Conservation (phyloP, 2,888 invertebrate species). For the Drosophila percnosoma region DNA sequence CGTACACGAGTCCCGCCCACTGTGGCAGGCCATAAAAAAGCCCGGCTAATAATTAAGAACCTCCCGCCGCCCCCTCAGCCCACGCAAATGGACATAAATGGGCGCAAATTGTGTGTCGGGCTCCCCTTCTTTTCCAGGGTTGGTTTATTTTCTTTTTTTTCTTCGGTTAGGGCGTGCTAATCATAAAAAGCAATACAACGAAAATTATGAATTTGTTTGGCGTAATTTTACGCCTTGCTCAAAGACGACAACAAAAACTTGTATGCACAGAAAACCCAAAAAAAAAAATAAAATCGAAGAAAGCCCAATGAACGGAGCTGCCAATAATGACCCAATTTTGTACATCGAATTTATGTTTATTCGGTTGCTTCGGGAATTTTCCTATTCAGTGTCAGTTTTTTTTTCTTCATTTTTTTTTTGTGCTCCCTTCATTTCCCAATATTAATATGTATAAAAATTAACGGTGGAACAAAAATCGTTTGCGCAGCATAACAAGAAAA, state of each 20-base stretch:
- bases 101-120: conserved; percentile 67
- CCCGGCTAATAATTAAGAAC: conserved; percentile 75
- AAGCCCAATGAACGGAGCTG: conserved; percentile 61
- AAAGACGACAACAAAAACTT: conserved; percentile 23
- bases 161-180: conserved; percentile 71
- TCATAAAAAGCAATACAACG: conserved; percentile 76
- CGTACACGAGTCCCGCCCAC: conserved; percentile 48
- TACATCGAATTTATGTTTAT: conserved; percentile 79
- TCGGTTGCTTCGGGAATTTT: conserved; percentile 48
- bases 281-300: conserved; percentile 26
- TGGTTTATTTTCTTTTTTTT: conserved; percentile 1
- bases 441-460: conserved; percentile 80
- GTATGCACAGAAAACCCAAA: background rate
- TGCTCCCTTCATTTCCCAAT: conserved; percentile 55
- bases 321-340: conserved; percentile 81
- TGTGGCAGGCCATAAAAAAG: conserved; percentile 70
- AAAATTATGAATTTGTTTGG: conserved; percentile 79
- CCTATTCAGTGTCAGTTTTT: conserved; percentile 7
- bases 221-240: conserved; percentile 73
- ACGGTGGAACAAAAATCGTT: conserved; percentile 67
- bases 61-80: conserved; percentile 14
- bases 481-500: conserved; percentile 74
- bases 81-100: conserved; percentile 71
- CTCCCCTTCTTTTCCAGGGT: conserved; percentile 10
- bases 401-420: background rate